These are phyloP conservation scores for Otolemur garnettii DNA, from an alignment of 2,113 vertebrate genomes.

Conservation along the genomic window DNA sequence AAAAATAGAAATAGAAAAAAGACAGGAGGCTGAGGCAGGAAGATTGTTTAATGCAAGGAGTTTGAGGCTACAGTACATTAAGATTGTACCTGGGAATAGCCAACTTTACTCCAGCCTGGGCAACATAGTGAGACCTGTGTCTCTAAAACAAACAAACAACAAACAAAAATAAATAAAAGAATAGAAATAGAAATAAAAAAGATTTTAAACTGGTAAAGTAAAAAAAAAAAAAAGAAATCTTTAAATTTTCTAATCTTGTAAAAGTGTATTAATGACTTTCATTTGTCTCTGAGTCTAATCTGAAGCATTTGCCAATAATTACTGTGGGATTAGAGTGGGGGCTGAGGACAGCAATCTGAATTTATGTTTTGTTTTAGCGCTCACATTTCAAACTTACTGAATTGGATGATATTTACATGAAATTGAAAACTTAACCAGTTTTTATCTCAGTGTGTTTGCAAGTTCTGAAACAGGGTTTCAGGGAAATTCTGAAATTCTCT, in stretches of 20 bases:
- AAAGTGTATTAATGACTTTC: not conserved
- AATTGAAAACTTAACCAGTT: not conserved
- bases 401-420: not conserved
- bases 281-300: not conserved
- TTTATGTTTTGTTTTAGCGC: not conserved
- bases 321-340: not conserved
- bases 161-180: too few species aligned
- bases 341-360: not conserved
- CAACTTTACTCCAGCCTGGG: too few species aligned
- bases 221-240: not conserved
- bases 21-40: not conserved
- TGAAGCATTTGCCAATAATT: not conserved
- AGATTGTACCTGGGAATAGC: too few species aligned
- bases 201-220: not conserved
- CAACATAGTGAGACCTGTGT: too few species aligned
- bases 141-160: not conserved
- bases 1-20: conserved; percentile 5
- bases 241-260: not conserved
- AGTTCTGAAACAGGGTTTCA: conserved; percentile 48
- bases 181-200: too few species aligned
- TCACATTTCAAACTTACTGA: not conserved
- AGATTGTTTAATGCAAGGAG: too few species aligned
- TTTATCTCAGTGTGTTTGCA: not conserved
- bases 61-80: too few species aligned
- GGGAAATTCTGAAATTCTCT: conserved; percentile 43